A percentile compares a stretch with the other conserved stretches of the same genome.
Conservation (phyloP, 2,113 vertebrate genomes). For the Protomyctophum bolini region DNA sequence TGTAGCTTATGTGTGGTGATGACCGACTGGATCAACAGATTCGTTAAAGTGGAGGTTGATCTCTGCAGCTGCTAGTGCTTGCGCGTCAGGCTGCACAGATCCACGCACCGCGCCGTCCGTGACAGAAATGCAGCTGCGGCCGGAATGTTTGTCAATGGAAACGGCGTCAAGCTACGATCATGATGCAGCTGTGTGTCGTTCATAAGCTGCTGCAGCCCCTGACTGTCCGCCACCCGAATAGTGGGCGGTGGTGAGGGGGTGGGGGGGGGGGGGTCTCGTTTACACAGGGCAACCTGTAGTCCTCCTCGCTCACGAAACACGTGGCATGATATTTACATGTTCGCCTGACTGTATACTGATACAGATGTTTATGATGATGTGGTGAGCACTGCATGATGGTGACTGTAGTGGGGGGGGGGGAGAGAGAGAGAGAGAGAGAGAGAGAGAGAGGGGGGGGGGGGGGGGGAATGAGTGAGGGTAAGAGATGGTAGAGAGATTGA, state of each 20-base stretch:
- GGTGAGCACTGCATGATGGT: no score
- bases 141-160: slow-evolving; percentile 65
- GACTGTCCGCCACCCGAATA: neutral
- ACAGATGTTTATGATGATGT: no score
- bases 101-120: slow-evolving; percentile 37
- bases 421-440: slow-evolving; percentile 18
- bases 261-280: no score
- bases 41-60: slow-evolving; percentile 28
- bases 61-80: slow-evolving; percentile 45
- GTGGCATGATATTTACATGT: slow-evolving; percentile 68
- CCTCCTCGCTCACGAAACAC: slow-evolving; percentile 37
- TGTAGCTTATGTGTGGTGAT: neutral
- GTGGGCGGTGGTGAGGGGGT: neutral
- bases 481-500: slow-evolving; percentile 4
- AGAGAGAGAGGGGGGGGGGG: neutral
- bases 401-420: neutral
- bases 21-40: slow-evolving; percentile 62
- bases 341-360: slow-evolving; percentile 28
- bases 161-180: slow-evolving; percentile 34
- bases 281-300: neutral
- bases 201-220: slow-evolving; percentile 74
- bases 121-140: slow-evolving; percentile 64
- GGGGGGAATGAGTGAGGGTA: slow-evolving; percentile 19
- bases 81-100: slow-evolving; percentile 41
- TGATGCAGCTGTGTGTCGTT: slow-evolving; percentile 65